phyloP scores from a whole-genome alignment of 2,113 vertebrate genomes.

The Mirounga angustirostris region DNA sequence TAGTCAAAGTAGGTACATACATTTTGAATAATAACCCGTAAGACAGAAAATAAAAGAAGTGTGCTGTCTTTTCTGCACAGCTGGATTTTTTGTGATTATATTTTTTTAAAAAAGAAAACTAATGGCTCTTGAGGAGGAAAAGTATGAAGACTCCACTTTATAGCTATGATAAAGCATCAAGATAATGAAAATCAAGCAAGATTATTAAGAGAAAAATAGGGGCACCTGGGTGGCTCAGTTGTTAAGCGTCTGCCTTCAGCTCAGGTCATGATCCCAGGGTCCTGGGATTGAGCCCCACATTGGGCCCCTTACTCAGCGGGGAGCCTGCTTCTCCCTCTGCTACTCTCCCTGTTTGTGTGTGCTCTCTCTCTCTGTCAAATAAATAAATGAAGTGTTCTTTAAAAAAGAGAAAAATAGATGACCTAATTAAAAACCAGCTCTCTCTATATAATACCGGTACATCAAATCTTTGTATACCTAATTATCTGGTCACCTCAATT shows the following conservation, averaged over 20 bases:
- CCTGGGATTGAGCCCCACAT: no score
- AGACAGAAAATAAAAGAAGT: conserved; percentile 7
- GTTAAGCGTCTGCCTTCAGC: no score
- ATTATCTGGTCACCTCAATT: neutral
- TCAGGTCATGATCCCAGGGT: no score
- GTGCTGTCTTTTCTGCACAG: conserved; percentile 9
- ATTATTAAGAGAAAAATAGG: conserved; percentile 16
- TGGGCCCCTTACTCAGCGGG: no score
- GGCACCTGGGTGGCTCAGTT: no score
- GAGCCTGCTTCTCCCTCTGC: no score
- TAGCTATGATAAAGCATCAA: neutral
- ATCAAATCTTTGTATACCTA: neutral
- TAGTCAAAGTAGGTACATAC: conserved; percentile 48
- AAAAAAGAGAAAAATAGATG: neutral
- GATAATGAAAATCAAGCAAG: conserved; percentile 27
- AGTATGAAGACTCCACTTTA: neutral
- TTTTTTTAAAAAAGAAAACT: neutral
- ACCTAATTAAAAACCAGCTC: neutral
- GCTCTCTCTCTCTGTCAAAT: no score
- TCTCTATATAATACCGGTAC: neutral
- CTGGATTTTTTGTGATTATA: neutral
- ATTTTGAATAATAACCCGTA: conserved; percentile 36
- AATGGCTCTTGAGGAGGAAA: neutral
- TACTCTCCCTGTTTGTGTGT: no score
- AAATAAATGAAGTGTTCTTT: no score